phyloP scores from a whole-genome alignment of 2,113 vertebrate genomes.

The Ammodytes marinus region DNA sequence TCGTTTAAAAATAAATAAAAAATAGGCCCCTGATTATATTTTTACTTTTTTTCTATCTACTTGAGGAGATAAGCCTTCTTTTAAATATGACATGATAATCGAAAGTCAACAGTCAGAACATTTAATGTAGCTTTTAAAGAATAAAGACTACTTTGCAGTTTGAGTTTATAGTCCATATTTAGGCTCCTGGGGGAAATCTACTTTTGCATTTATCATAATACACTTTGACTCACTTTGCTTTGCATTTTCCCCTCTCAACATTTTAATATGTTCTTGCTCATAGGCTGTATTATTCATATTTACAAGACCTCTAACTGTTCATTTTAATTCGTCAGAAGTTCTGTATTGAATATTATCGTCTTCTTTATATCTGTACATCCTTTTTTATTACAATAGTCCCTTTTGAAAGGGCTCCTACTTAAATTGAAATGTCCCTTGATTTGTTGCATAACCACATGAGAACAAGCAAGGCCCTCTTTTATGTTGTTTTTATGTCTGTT shows the following conservation, averaged over 20 bases:
- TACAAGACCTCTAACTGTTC: not conserved
- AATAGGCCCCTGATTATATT: conserved; percentile 53
- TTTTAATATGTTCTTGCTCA: not conserved
- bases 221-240: conserved; percentile 6
- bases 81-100: conserved; percentile 55
- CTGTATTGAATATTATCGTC: not conserved
- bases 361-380: not conserved
- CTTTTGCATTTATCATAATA: conserved; percentile 1
- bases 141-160: not conserved
- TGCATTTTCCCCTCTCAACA: not conserved
- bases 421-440: not conserved
- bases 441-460: not conserved
- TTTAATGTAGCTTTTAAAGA: conserved; percentile 18
- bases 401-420: not conserved
- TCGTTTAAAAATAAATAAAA: conserved; percentile 62
- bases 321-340: not conserved
- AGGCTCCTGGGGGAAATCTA: not conserved
- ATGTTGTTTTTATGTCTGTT: not conserved
- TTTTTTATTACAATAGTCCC: not conserved
- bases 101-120: conserved; percentile 37
- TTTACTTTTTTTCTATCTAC: conserved; percentile 37
- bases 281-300: not conserved
- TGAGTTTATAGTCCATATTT: not conserved
- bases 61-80: conserved; percentile 51
- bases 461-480: not conserved